A percentile compares a stretch with the other conserved stretches of the same genome.
Evolutionary conservation across 2,113 vertebrate genomes (phyloP).

Genomic region (Calypte anna): DNA sequence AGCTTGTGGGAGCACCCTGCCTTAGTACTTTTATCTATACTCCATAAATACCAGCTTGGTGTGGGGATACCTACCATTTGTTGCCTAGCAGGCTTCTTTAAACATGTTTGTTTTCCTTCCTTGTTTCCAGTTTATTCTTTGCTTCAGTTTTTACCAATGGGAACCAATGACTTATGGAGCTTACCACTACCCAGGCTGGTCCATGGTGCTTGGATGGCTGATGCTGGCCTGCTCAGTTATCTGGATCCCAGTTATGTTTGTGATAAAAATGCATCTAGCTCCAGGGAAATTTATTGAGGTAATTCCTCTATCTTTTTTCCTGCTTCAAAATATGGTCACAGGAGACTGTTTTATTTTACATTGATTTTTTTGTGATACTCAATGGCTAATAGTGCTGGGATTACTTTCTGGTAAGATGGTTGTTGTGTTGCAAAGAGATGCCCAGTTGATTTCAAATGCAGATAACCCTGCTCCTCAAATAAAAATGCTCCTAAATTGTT

Average conservation of each 20-base stretch:
- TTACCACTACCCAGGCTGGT: slow-evolving; percentile 97
- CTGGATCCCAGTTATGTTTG: slow-evolving; percentile 98
- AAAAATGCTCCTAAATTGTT: not conserved
- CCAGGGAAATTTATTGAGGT: slow-evolving; percentile 93
- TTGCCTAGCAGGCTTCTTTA: not conserved
- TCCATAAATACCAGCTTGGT: rapidly evolving
- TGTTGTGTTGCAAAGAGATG: not conserved
- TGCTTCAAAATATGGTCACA: not conserved
- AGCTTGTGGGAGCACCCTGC: not conserved
- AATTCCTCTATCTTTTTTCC: slow-evolving; percentile 28
- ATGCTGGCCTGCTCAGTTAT: slow-evolving; percentile 97
- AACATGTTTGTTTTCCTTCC: not conserved
- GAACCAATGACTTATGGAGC: slow-evolving; percentile 95
- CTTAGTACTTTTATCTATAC: not conserved
- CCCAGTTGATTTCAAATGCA: not conserved
- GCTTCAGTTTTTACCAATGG: slow-evolving; percentile 97
- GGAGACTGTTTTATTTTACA: slow-evolving; percentile 2
- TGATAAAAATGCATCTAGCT: slow-evolving; percentile 96
- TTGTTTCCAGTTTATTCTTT: slow-evolving; percentile 89
- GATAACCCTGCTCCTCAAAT: not conserved
- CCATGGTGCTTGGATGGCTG: slow-evolving; percentile 96
- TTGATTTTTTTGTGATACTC: not conserved
- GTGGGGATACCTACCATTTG: not conserved
- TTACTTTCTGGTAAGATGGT: slow-evolving; percentile 23
- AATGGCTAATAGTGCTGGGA: not conserved